Evolutionary conservation across 2,113 vertebrate species (phyloP).

Genomic region (Seriola aureovittata): DNA sequence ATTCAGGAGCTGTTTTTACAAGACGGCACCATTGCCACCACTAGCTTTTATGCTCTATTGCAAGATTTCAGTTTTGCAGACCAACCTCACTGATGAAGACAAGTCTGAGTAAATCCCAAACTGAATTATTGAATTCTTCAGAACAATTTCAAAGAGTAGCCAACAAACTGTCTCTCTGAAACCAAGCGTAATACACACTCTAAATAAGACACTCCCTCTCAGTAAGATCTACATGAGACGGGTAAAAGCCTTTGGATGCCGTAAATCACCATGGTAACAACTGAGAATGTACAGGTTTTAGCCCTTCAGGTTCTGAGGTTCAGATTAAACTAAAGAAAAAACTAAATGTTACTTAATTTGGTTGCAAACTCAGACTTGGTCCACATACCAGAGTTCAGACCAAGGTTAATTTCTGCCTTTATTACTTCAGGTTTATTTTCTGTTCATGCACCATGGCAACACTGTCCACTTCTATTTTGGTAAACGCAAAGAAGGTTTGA

Average conservation of each 20-base stretch:
- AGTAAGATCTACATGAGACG: not conserved
- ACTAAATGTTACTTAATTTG: no score
- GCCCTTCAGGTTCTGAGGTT: not conserved
- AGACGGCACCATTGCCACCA: slow-evolving; percentile 19
- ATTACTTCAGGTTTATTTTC: no score
- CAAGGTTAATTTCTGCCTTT: no score
- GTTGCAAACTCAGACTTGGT: no score
- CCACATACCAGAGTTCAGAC: no score
- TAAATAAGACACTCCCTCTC: no score
- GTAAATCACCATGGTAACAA: not conserved
- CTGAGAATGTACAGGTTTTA: not conserved
- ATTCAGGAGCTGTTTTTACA: slow-evolving; percentile 10
- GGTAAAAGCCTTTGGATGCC: not conserved
- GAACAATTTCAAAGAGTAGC: not conserved
- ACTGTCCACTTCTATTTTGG: no score
- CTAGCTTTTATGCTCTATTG: not conserved
- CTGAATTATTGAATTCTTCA: no score
- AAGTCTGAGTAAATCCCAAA: not conserved
- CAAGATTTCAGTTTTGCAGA: slow-evolving; percentile 9
- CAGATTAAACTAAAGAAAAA: not conserved
- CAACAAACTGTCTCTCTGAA: not conserved
- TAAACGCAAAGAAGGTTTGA: no score
- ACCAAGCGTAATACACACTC: not conserved
- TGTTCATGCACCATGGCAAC: no score
- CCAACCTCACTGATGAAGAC: not conserved